Evolutionary conservation across 2,888 invertebrate genomes (phyloP).

Genomic region (Athalia circularis): DNA sequence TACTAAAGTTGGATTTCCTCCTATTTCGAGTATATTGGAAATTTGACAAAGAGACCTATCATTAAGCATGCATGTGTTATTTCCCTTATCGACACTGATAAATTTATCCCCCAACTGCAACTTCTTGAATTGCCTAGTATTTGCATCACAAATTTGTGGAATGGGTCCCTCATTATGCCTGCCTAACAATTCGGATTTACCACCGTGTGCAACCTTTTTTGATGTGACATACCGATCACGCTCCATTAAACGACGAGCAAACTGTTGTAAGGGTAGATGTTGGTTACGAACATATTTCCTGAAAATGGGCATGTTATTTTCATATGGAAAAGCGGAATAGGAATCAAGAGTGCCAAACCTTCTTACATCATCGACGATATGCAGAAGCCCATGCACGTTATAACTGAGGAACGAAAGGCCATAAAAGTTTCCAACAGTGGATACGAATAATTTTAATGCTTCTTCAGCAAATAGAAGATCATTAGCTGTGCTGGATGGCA

Average conservation of each 20-base stretch:
- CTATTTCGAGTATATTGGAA: not conserved
- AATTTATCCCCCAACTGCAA: not conserved
- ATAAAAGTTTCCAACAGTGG: conserved; percentile 58
- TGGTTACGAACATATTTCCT: conserved; percentile 14
- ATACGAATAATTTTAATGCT: conserved; percentile 57
- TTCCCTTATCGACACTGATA: not conserved
- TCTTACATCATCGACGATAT: conserved; percentile 64
- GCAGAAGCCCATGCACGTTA: conserved; percentile 68
- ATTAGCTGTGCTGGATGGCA: no score
- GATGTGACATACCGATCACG: conserved; percentile 4
- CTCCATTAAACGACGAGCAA: conserved; percentile 1
- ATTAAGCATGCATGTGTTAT: not conserved
- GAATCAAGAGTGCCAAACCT: conserved; percentile 62
- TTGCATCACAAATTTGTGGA: not conserved
- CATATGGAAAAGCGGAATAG: conserved; percentile 67
- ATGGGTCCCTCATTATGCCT: not conserved
- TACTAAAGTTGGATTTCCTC: not conserved
- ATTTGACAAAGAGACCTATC: conserved; percentile 5
- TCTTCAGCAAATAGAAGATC: no score
- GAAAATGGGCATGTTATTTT: conserved; percentile 60
- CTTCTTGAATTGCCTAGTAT: not conserved
- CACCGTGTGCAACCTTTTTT: not conserved
- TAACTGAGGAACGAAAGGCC: conserved; percentile 62
- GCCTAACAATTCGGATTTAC: not conserved
- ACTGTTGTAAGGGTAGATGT: conserved; percentile 14